These are phyloP conservation scores for Furcula furcula DNA, from an alignment of 2,888 invertebrate species.

Conservation along the genomic window DNA sequence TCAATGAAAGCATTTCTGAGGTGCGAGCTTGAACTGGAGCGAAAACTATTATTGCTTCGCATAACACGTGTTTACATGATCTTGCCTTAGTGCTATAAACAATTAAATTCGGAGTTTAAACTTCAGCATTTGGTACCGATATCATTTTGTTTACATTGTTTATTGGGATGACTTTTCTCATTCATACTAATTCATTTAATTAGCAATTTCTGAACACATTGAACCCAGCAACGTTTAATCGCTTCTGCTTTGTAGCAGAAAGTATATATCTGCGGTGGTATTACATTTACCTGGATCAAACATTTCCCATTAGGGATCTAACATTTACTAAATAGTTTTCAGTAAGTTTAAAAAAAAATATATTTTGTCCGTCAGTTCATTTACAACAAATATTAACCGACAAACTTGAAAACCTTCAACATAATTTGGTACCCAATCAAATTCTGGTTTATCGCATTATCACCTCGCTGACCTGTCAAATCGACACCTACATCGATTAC, in stretches of 20 bases:
- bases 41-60: conserved; percentile 18
- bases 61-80: conserved; percentile 23
- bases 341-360: too few relatives aligned
- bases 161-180: too few relatives aligned
- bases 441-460: conserved; percentile 33
- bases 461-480: conserved; percentile 33
- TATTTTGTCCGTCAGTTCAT: too few relatives aligned
- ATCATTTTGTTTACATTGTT: background rate
- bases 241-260: too few relatives aligned
- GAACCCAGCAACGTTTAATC: too few relatives aligned
- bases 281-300: too few relatives aligned
- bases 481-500: conserved; percentile 37
- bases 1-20: conserved; percentile 34
- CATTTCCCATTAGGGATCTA: too few relatives aligned
- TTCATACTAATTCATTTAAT: too few relatives aligned
- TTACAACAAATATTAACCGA: too few relatives aligned
- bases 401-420: conserved; percentile 11
- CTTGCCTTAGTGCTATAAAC: conserved; percentile 7
- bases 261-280: too few relatives aligned
- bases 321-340: too few relatives aligned
- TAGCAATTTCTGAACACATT: too few relatives aligned
- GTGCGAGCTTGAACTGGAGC: conserved; percentile 32
- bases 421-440: conserved; percentile 33
- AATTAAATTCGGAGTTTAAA: conserved; percentile 2
- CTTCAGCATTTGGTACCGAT: conserved; percentile 1